These are phyloP conservation scores for Lates calcarifer DNA, from an alignment of 2,113 vertebrate species.

Conservation along the genomic window DNA sequence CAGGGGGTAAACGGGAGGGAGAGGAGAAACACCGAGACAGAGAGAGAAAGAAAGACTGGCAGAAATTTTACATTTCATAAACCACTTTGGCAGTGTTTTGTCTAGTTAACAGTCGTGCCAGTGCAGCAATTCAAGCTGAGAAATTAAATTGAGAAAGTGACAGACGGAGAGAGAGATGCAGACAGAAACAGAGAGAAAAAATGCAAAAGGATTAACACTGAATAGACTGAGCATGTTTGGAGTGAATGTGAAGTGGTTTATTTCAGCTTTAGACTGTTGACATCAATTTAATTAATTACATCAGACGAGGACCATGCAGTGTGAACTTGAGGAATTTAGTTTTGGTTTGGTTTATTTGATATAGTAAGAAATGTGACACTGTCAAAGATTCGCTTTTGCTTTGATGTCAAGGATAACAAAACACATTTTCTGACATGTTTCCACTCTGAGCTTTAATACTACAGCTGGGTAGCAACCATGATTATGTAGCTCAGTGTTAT, in stretches of 20 bases:
- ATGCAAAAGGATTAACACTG: constrained; percentile 52
- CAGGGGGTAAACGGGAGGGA: constrained; percentile 52
- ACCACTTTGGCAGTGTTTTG: constrained; percentile 55
- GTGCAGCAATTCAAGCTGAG: constrained; percentile 56
- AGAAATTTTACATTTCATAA: constrained; percentile 60
- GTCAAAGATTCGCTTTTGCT: neutral
- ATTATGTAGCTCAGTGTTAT: neutral
- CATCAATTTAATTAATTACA: constrained; percentile 19
- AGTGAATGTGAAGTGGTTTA: constrained; percentile 18
- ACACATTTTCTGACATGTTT: constrained; percentile 7
- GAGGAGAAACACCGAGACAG: constrained; percentile 18
- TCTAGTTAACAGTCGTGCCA: constrained; percentile 55
- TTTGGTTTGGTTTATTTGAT: constrained; percentile 11
- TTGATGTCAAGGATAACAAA: constrained; percentile 2
- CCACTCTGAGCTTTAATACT: neutral
- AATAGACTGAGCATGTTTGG: constrained; percentile 4
- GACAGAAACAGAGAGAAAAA: constrained; percentile 9
- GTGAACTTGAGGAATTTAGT: neutral
- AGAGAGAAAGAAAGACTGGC: constrained; percentile 45
- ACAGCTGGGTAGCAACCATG: too few relatives aligned
- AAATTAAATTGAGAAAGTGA: constrained; percentile 69
- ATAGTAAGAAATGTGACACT: neutral
- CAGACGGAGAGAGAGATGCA: constrained; percentile 33
- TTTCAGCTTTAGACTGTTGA: constrained; percentile 22
- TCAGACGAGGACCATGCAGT: neutral